phyloP scores from a whole-genome alignment of 2,888 invertebrate genomes.

The Agonopterix subpropinquella region DNA sequence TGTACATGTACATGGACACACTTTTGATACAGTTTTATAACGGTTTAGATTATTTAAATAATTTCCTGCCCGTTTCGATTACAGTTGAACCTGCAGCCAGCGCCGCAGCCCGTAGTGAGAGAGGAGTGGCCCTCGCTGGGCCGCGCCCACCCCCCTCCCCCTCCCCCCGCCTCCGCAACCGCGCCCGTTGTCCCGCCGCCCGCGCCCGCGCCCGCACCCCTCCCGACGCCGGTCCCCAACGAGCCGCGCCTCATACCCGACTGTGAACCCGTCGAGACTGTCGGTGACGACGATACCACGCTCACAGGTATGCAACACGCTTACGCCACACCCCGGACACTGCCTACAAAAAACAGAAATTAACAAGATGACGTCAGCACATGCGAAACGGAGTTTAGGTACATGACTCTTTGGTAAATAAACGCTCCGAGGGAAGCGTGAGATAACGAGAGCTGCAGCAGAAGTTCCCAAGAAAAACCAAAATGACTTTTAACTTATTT shows the following conservation, averaged over 20 bases:
- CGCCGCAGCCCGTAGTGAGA: conserved; percentile 22
- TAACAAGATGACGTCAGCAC: too few species aligned
- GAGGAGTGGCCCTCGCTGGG: conserved; percentile 60
- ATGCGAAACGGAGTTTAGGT: too few species aligned
- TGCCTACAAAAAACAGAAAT: too few species aligned
- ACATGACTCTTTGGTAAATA: too few species aligned
- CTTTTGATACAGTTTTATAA: too few species aligned
- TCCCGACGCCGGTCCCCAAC: not conserved
- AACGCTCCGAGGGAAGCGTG: too few species aligned
- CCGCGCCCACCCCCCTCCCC: conserved; percentile 12
- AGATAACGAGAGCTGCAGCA: too few species aligned
- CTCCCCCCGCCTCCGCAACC: conserved; percentile 5
- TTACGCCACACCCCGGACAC: too few species aligned
- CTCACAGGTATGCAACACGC: conserved; percentile 18
- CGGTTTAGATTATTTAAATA: too few species aligned
- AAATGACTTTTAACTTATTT: too few species aligned
- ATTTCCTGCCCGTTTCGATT: not conserved
- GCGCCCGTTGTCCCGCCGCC: conserved; percentile 6
- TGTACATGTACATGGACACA: too few species aligned
- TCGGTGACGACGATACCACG: conserved; percentile 16
- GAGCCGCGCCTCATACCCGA: not conserved
- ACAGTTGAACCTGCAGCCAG: conserved; percentile 38
- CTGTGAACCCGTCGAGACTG: conserved; percentile 3
- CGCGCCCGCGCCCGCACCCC: conserved; percentile 9
- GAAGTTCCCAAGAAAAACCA: too few species aligned